Percentiles rank a stretch among this genome's conserved stretches.
These are phyloP conservation scores for Epizoanthus stellaris DNA, from an alignment of 92 coral and sea anemone species.

Conservation along the genomic window DNA sequence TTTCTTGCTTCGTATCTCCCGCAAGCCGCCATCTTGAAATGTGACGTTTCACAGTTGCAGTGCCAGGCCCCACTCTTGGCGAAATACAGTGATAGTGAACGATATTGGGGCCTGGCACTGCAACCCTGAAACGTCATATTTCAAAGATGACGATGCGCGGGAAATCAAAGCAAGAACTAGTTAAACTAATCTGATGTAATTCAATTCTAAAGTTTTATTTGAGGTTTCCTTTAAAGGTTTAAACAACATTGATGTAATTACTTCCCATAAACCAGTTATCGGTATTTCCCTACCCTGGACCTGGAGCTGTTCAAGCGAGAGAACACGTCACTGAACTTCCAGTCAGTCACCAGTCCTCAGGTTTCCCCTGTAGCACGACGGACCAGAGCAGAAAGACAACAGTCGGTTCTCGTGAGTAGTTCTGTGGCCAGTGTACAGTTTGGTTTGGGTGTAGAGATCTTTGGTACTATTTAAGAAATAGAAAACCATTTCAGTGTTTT, in stretches of 20 bases:
- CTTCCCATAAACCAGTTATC: conserved; percentile 64
- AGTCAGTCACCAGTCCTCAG: conserved; percentile 67
- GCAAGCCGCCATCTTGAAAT: no score
- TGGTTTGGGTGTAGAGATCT: background rate
- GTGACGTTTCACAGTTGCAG: no score
- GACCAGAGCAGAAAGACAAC: conserved; percentile 73
- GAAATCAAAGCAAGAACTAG: no score
- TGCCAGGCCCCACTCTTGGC: no score
- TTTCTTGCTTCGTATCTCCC: background rate
- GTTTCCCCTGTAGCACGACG: conserved; percentile 80
- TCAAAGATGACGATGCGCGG: no score
- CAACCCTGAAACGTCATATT: no score
- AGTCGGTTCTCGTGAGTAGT: conserved; percentile 76
- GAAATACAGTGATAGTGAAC: background rate
- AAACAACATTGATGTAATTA: background rate
- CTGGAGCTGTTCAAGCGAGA: conserved; percentile 74
- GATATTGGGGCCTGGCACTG: no score
- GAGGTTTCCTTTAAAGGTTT: no score
- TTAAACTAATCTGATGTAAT: no score
- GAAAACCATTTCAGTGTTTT: no score
- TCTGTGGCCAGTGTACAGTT: background rate
- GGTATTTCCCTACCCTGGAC: conserved; percentile 84
- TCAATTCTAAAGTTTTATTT: no score
- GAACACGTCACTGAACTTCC: conserved; percentile 49
- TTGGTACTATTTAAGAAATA: background rate